These are phyloP conservation scores for Platysternon megacephalum DNA, from an alignment of 2,113 vertebrate species.

Conservation along the genomic window DNA sequence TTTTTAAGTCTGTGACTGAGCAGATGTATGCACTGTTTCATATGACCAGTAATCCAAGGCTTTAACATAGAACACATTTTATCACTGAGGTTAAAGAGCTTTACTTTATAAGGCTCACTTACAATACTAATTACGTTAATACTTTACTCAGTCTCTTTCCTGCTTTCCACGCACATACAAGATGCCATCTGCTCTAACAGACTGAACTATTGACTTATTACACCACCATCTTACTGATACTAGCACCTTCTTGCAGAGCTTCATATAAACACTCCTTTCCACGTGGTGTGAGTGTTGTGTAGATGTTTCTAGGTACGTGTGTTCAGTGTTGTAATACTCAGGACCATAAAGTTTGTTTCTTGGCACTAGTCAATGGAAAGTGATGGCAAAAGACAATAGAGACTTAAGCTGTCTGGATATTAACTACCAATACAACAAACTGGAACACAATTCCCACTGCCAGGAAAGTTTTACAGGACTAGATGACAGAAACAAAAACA, in stretches of 20 bases:
- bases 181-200: constrained; percentile 62
- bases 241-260: constrained; percentile 14
- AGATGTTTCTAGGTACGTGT: neutral
- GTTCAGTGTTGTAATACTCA: neutral
- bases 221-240: constrained; percentile 31
- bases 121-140: constrained; percentile 57
- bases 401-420: constrained; percentile 10
- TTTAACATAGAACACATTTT: constrained; percentile 59
- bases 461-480: constrained; percentile 37
- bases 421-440: constrained; percentile 30
- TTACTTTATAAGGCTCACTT: constrained; percentile 63
- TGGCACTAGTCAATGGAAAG: neutral
- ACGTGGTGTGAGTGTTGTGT: accelerated
- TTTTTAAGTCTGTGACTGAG: constrained; percentile 7
- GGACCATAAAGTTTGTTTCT: neutral
- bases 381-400: constrained; percentile 5
- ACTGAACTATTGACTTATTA: constrained; percentile 43
- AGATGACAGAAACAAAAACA: constrained; percentile 30
- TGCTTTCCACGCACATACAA: neutral
- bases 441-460: constrained; percentile 14
- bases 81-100: constrained; percentile 68
- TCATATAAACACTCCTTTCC: neutral
- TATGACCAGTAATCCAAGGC: constrained; percentile 62
- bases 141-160: constrained; percentile 46
- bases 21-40: constrained; percentile 59